Evolutionary conservation across 1,140 invertebrate genomes (phyloP).

Genomic region (Stegodyphus mimosarum): DNA sequence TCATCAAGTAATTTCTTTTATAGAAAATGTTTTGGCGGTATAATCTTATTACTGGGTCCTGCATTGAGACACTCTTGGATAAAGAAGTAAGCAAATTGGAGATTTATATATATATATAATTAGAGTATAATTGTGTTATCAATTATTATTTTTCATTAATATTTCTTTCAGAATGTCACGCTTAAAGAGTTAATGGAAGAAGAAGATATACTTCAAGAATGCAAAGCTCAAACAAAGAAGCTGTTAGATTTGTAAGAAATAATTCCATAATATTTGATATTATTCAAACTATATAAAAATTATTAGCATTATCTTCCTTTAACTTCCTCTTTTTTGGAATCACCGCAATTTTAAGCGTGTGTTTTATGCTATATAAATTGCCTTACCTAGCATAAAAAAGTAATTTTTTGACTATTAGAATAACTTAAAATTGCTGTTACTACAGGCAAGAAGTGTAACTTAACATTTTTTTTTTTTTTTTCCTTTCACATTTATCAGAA

Average conservation of each 20-base stretch:
- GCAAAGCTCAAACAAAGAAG: slow-evolving; percentile 90
- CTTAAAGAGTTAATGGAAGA: slow-evolving; percentile 90
- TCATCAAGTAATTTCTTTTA: no score
- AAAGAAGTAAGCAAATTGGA: neutral
- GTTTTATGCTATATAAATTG: no score
- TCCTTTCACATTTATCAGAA: no score
- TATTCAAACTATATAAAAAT: no score
- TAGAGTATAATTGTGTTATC: neutral
- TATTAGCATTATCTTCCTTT: no score
- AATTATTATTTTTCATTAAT: neutral
- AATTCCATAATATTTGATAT: neutral
- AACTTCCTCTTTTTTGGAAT: no score
- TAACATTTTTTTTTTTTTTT: no score
- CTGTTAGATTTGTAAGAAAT: slow-evolving; percentile 94
- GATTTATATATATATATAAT: neutral
- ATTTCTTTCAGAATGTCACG: slow-evolving; percentile 90
- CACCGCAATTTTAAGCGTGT: no score
- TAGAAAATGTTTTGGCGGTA: slow-evolving; percentile 6
- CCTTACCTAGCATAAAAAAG: no score
- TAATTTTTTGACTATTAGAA: no score
- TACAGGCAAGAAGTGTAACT: no score
- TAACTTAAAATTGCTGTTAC: no score
- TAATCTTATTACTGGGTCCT: slow-evolving; percentile 6
- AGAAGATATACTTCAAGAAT: slow-evolving; percentile 95
- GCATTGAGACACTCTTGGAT: slow-evolving; percentile 2